Conservation (phyloP, 1,140 invertebrate species). For the Plutomurus gul region DNA sequence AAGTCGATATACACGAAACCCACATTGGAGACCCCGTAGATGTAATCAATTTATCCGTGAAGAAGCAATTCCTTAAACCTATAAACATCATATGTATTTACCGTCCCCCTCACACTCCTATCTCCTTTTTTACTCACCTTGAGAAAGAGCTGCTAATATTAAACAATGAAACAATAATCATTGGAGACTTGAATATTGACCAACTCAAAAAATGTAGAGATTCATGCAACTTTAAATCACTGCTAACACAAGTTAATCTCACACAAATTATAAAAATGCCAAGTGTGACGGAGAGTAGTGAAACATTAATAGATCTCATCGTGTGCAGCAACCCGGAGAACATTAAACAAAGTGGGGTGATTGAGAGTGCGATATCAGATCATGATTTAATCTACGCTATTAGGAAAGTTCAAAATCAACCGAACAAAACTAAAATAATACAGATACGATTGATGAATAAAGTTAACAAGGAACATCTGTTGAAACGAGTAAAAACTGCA, state of each 20-base stretch:
- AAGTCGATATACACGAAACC: neutral
- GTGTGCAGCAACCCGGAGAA: neutral
- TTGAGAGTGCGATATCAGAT: neutral
- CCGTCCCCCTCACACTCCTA: neutral
- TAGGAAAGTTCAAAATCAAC: neutral
- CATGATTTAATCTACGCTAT: neutral
- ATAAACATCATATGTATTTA: neutral
- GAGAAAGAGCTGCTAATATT: neutral
- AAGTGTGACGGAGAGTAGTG: neutral
- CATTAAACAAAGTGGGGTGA: neutral
- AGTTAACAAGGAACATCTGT: neutral
- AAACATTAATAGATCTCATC: neutral
- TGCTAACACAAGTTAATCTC: neutral
- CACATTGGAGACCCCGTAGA: neutral
- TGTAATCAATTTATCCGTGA: neutral
- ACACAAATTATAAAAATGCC: neutral
- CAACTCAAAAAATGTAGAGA: too few relatives aligned
- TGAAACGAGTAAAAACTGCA: neutral
- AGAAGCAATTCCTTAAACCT: neutral
- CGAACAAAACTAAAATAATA: neutral
- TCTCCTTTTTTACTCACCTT: neutral
- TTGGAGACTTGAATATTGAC: neutral
- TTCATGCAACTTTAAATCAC: neutral
- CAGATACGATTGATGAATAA: neutral
- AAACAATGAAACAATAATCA: neutral